These are phyloP conservation scores for Drosophila nasuta DNA, from an alignment of 1,140 invertebrate species.

Conservation along the genomic window DNA sequence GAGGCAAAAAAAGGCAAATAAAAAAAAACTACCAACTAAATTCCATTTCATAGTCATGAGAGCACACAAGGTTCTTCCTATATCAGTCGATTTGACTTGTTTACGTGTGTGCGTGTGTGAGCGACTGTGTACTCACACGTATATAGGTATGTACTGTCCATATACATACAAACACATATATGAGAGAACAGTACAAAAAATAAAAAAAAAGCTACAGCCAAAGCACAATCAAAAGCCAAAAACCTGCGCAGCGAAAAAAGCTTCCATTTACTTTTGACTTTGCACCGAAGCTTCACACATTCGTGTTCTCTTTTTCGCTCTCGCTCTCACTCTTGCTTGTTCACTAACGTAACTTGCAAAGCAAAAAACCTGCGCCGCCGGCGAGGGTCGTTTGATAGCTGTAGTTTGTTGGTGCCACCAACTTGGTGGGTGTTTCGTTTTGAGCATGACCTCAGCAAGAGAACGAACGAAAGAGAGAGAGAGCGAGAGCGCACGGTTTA, in stretches of 20 bases:
- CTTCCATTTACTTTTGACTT: conserved; percentile 61
- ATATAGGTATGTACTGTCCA: neutral
- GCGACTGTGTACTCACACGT: neutral
- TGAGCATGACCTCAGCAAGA: conserved; percentile 67
- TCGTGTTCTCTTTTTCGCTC: conserved; percentile 10
- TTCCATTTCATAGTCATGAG: conserved; percentile 82
- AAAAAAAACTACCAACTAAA: conserved; percentile 70
- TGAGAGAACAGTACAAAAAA: conserved; percentile 36
- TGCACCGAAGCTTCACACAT: conserved; percentile 32
- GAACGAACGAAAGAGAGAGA: conserved; percentile 19
- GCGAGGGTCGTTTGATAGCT: conserved; percentile 55
- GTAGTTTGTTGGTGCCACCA: conserved; percentile 53
- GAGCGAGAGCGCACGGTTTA: conserved; percentile 3
- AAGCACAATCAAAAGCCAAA: conserved; percentile 53
- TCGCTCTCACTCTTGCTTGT: neutral
- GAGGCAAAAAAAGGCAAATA: conserved; percentile 6
- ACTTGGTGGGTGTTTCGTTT: conserved; percentile 45
- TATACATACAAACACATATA: conserved; percentile 33
- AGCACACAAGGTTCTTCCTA: conserved; percentile 83
- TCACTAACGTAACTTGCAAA: neutral
- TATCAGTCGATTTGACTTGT: conserved; percentile 61
- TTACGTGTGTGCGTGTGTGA: conserved; percentile 8
- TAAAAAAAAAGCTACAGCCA: conserved; percentile 41
- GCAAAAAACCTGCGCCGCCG: conserved; percentile 64
- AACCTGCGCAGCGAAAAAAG: conserved; percentile 60